Conservation (phyloP, 1,140 invertebrate species). For the Heliothis subflexa region DNA sequence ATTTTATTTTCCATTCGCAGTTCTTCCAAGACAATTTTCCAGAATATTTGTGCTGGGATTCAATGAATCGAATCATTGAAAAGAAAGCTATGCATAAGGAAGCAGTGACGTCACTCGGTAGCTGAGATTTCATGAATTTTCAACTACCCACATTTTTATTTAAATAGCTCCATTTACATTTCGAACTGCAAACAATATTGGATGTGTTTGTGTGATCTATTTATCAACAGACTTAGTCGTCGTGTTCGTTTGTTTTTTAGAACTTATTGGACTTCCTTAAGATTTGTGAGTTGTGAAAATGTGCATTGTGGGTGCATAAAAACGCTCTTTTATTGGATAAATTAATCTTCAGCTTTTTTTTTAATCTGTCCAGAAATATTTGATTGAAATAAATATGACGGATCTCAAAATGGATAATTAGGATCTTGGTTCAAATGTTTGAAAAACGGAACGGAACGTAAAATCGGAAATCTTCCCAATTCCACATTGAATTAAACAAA, state of each 20-base stretch:
- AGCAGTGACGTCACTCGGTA: constrained; percentile 39
- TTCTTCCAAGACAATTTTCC: neutral
- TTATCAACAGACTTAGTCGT: too few species aligned
- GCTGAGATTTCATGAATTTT: constrained; percentile 53
- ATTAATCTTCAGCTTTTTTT: too few species aligned
- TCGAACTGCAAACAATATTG: constrained; percentile 14
- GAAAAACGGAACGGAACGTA: too few species aligned
- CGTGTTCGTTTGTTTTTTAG: neutral
- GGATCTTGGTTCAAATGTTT: too few species aligned
- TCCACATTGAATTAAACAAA: constrained; percentile 22
- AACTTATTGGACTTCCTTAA: neutral
- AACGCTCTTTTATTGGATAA: too few species aligned
- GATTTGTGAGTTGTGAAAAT: too few species aligned
- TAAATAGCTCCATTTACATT: constrained; percentile 52
- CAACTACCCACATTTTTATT: constrained; percentile 55
- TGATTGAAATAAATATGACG: too few species aligned
- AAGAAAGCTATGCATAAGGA: constrained; percentile 58
- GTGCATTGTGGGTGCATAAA: too few species aligned
- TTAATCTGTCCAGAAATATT: too few species aligned
- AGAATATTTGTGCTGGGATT: constrained; percentile 29
- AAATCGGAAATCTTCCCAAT: too few species aligned
- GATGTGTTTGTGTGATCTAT: neutral
- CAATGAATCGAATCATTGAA: constrained; percentile 44
- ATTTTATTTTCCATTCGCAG: constrained; percentile 8
- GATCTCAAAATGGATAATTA: too few species aligned